A percentile compares a stretch with the other conserved stretches of the same genome.
phyloP scores from a whole-genome alignment of 2,113 vertebrate genomes.

The Gasterosteus aculeatus region DNA sequence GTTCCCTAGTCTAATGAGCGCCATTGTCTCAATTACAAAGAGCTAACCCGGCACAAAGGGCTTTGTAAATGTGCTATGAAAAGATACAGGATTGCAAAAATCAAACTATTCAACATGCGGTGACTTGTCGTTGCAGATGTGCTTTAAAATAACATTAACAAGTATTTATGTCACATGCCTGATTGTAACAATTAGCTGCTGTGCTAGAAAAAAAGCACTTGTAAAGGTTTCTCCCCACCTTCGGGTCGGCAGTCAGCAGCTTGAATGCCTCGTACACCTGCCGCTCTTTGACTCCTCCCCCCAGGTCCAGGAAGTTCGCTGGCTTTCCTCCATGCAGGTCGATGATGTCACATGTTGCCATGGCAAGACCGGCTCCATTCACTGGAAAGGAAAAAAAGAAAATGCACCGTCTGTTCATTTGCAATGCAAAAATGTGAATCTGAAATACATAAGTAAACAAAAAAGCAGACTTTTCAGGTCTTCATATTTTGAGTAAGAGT shows the following conservation, averaged over 20 bases:
- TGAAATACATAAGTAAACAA: neutral
- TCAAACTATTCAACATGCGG: conserved; percentile 27
- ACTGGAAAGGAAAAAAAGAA: conserved; percentile 77
- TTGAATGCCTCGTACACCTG: conserved; percentile 98
- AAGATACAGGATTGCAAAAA: conserved; percentile 41
- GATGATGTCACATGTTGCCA: conserved; percentile 99
- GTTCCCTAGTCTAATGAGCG: conserved; percentile 51
- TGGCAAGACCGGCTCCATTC: conserved; percentile 96
- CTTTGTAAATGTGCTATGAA: conserved; percentile 35
- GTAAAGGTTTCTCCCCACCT: conserved; percentile 81
- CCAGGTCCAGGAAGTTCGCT: conserved; percentile 97
- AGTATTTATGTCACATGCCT: neutral
- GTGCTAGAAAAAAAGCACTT: neutral
- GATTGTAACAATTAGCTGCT: neutral
- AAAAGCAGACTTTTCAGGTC: neutral
- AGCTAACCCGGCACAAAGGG: conserved; percentile 34
- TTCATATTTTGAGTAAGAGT: neutral
- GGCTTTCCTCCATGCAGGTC: conserved; percentile 95
- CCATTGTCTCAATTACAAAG: conserved; percentile 49
- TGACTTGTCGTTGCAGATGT: neutral
- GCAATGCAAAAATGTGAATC: neutral
- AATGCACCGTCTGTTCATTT: neutral
- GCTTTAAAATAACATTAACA: conserved; percentile 2
- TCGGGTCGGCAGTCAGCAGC: conserved; percentile 93
- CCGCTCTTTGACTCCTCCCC: conserved; percentile 95